Conservation (phyloP, 2,113 vertebrate genomes). For the Spilogale gracilis region DNA sequence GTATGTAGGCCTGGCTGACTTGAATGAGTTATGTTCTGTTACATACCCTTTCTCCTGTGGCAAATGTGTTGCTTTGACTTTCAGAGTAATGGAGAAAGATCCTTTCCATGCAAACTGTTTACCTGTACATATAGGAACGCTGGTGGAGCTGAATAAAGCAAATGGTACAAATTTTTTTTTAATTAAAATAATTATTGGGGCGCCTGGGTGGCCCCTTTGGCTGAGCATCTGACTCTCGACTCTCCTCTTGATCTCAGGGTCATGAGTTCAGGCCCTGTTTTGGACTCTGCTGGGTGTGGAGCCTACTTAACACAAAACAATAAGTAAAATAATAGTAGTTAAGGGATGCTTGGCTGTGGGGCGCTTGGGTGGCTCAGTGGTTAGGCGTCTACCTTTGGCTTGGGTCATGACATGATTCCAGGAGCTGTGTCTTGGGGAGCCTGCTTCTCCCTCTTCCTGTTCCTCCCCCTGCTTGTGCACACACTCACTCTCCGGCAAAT, state of each 20-base stretch:
- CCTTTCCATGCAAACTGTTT: slow-evolving; percentile 99
- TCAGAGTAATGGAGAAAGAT: slow-evolving; percentile 98
- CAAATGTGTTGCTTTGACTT: slow-evolving; percentile 70
- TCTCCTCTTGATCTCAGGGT: background rate
- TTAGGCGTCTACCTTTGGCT: background rate
- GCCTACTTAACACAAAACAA: background rate
- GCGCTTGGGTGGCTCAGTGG: background rate
- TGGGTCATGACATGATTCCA: background rate
- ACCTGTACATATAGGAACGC: slow-evolving; percentile 98
- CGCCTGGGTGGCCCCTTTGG: background rate
- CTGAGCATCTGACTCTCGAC: background rate
- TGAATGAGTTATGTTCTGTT: background rate
- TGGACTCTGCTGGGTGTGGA: background rate
- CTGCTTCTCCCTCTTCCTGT: background rate
- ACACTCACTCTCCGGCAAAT: background rate
- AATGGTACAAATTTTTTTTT: slow-evolving; percentile 91
- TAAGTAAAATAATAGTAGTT: background rate
- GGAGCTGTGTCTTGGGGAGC: background rate
- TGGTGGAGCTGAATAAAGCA: slow-evolving; percentile 98
- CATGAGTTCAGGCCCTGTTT: background rate
- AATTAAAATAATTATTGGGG: background rate
- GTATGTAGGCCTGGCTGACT: background rate
- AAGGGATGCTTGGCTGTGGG: background rate
- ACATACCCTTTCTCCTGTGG: background rate
- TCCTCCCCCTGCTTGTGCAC: background rate